Evolutionary conservation across 2,888 invertebrate genomes (phyloP).

Genomic region (Parnassius mnemosyne): DNA sequence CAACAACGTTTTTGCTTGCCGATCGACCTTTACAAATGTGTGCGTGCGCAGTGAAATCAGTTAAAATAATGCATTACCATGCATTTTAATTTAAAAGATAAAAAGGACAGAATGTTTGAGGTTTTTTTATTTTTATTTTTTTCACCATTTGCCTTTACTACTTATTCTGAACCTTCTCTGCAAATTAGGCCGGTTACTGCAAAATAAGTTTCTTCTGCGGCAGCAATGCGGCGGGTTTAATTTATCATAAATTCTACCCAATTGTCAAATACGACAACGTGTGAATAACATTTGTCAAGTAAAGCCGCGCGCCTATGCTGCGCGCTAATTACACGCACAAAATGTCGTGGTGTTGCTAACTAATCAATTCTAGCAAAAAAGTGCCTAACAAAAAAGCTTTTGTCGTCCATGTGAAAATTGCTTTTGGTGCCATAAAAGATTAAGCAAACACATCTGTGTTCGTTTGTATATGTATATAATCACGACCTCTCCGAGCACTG

Average conservation of each 20-base stretch:
- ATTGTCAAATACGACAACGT: constrained; percentile 15
- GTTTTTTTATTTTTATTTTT: no score
- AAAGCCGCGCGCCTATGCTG: constrained; percentile 30
- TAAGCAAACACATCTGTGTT: constrained; percentile 35
- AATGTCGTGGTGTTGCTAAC: constrained; percentile 55
- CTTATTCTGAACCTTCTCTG: no score
- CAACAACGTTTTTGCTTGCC: no score
- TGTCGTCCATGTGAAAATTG: constrained; percentile 61
- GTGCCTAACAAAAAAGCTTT: constrained; percentile 43
- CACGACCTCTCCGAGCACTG: constrained; percentile 14
- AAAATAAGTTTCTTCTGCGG: no score
- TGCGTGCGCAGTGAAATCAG: no score
- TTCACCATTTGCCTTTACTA: no score
- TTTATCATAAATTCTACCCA: constrained; percentile 19
- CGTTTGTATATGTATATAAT: constrained; percentile 9
- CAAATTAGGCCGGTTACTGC: no score
- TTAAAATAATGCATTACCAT: no score
- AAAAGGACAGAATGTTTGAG: no score
- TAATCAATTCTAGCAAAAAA: constrained; percentile 53
- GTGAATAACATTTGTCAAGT: constrained; percentile 22
- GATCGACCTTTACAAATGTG: no score
- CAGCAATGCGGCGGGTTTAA: neutral
- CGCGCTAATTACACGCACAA: constrained; percentile 55
- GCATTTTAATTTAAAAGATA: no score
- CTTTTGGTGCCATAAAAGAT: constrained; percentile 36